Evolutionary conservation across 2,888 invertebrate genomes (phyloP), one percentile per base, ranked within the genome.

Genomic region (Nomada ruficornis): DNA sequence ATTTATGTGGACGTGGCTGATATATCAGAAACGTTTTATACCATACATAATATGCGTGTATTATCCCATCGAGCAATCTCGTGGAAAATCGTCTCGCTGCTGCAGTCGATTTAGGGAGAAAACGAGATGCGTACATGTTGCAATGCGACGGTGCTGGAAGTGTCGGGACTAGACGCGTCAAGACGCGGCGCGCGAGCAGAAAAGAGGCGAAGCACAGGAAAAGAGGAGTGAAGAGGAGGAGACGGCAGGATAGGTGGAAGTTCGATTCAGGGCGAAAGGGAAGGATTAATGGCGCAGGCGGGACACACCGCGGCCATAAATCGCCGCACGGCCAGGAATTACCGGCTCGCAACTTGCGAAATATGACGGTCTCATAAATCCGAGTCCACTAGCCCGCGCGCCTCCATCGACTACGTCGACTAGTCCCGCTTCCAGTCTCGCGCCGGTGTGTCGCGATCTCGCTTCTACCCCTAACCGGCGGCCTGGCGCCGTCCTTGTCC

Each of bases 331-430:
- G 94, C 94, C 94, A 94, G 95, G 94, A 95, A 95, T 95, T 95
- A 95, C 95, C 94, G 94, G 94, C 95, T 94, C 94, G 95, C 95
- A 94, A 94, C 94, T 95, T 94, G 94, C 95, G 94, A 95, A 95
- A 95, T 95, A 95, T 95, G 95, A 95, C 95, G 94, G 94, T 93
- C 94, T 94, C 95, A 94, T 95, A 95, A 95, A 95, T 95, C 93
- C 92, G 91, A 93, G 93, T 90, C 90, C 92, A 94, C 93, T 92
- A 92, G 94, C 93, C 91, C 88, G 90, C 91, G 91, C 93, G 93
- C 91, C 89, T 90, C 91, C 88, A 90, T 90, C 91, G 90, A 89
- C 90, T 88, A 87, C 82, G 84, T 91, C 91, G 91, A 80, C 84
- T 84, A 80, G 86, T 82, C 87, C 78, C 86, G 80, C 85, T 81